phyloP scores from a whole-genome alignment of 2,797 vertebrate genomes.

The Bryconaethiops microstoma region DNA sequence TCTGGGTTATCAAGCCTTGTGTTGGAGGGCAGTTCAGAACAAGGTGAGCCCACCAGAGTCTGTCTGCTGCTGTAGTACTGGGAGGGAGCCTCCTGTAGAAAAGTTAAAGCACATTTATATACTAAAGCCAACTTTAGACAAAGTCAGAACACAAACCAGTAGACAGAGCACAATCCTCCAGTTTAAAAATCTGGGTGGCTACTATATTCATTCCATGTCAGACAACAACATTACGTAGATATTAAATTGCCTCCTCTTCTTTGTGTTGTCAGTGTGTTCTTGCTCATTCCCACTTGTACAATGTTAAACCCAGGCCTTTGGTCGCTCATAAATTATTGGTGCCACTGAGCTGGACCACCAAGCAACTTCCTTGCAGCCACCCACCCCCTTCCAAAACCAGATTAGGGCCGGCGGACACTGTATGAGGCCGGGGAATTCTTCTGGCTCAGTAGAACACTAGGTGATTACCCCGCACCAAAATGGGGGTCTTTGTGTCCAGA shows the following conservation, averaged over 20 bases:
- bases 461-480: conserved; percentile 76
- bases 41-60: conserved; percentile 74
- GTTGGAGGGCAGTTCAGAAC: conserved; percentile 60
- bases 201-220: conserved; percentile 14
- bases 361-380: conserved; percentile 64
- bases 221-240: background rate
- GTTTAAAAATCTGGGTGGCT: background rate
- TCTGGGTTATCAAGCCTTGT: conserved; percentile 57
- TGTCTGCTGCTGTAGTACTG: conserved; percentile 86
- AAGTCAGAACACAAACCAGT: background rate
- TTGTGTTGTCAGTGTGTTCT: conserved; percentile 33
- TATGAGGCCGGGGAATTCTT: conserved; percentile 66
- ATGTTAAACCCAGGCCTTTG: conserved; percentile 39
- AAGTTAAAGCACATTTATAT: background rate
- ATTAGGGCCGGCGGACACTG: conserved; percentile 67
- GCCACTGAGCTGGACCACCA: conserved; percentile 73
- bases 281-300: conserved; percentile 25
- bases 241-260: conserved; percentile 26
- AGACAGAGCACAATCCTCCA: background rate
- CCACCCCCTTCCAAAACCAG: conserved; percentile 64
- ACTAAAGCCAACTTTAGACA: background rate
- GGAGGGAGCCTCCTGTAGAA: conserved; percentile 71
- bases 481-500: conserved; percentile 73
- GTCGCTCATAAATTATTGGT: conserved; percentile 70
- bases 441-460: conserved; percentile 61